Conservation (phyloP, 92 coral and sea anemone genomes). For the Pocillopora meandrina region DNA sequence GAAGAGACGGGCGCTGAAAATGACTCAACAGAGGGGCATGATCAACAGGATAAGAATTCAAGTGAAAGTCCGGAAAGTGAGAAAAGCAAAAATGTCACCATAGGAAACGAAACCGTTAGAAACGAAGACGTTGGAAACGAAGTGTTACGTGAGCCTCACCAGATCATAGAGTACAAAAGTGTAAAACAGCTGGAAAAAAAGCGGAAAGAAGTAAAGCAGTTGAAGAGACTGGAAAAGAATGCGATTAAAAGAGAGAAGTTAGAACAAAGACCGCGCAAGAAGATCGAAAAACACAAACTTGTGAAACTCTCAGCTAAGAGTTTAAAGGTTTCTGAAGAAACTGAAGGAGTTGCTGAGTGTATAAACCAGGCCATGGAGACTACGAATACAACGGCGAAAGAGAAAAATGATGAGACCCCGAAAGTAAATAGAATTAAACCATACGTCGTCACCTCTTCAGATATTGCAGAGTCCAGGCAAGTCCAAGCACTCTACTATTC, state of each 20-base stretch:
- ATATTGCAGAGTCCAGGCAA: too few relatives aligned
- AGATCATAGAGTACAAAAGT: conserved; percentile 1
- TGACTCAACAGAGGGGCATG: not conserved
- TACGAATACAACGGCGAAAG: not conserved
- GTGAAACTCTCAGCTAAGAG: not conserved
- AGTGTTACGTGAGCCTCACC: not conserved
- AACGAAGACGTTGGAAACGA: not conserved
- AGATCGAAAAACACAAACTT: conserved; percentile 15
- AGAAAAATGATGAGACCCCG: not conserved
- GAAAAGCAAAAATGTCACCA: not conserved
- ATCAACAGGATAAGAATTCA: not conserved
- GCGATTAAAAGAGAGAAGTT: conserved; percentile 19
- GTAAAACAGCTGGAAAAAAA: conserved; percentile 12
- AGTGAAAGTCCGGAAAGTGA: not conserved
- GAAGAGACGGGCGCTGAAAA: conserved; percentile 10
- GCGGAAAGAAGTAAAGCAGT: conserved; percentile 16
- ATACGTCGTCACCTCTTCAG: too few relatives aligned
- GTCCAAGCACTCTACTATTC: too few relatives aligned
- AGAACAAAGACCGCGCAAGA: conserved; percentile 3
- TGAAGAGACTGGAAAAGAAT: conserved; percentile 10
- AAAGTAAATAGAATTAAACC: not conserved
- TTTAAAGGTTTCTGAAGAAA: not conserved
- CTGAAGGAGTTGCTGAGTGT: not conserved
- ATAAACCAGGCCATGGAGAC: not conserved
- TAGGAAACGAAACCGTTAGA: not conserved